Evolutionary conservation across 2,888 invertebrate species (phyloP).

Genomic region (Acanthopleura granulata): DNA sequence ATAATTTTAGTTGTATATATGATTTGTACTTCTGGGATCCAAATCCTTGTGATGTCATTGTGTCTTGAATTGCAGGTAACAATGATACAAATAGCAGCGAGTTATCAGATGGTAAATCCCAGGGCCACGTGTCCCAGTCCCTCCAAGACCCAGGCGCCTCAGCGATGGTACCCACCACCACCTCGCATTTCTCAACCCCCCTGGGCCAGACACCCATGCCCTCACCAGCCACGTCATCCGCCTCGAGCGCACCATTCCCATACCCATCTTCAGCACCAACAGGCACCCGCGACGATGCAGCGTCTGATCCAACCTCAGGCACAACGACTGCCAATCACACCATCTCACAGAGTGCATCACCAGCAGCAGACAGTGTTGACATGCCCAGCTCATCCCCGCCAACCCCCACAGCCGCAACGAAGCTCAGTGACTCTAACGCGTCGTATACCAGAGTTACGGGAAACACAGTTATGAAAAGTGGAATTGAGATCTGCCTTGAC

Average conservation of each 20-base stretch:
- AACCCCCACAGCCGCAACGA: background rate
- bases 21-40: no score
- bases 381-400: background rate
- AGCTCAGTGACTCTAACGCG: no score
- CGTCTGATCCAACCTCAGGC: background rate
- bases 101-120: slow-evolving; percentile 11
- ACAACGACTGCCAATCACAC: background rate
- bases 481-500: slow-evolving; percentile 39
- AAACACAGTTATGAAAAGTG: slow-evolving; percentile 19
- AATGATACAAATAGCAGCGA: slow-evolving; percentile 20
- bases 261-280: no score
- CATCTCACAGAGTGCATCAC: background rate
- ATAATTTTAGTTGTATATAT: no score
- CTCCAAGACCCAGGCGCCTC: background rate
- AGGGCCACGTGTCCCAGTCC: background rate
- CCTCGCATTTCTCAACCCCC: background rate
- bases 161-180: slow-evolving; percentile 1
- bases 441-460: background rate
- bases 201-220: background rate
- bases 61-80: background rate
- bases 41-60: background rate
- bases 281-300: background rate
- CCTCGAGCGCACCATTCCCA: background rate
- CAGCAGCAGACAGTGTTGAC: background rate
- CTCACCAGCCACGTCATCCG: background rate